Conservation (phyloP, 1,140 invertebrate species). For the Centruroides sculpturatus region DNA sequence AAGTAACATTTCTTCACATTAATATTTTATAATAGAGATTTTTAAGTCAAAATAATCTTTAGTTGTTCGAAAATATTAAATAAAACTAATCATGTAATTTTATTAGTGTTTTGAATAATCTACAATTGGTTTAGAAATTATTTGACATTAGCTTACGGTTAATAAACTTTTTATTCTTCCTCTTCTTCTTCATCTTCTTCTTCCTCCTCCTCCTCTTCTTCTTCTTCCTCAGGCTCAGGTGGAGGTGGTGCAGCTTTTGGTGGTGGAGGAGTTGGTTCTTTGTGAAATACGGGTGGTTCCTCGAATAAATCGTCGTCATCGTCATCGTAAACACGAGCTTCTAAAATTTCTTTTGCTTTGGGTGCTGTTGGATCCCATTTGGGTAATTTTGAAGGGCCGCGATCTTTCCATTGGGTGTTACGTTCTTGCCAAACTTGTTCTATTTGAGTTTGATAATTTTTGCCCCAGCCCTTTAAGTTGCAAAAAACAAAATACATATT, state of each 20-base stretch:
- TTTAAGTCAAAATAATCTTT: no score
- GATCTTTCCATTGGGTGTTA: conserved; percentile 34
- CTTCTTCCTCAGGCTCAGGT: conserved; percentile 15
- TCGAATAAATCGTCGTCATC: conserved; percentile 23
- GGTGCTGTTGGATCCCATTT: conserved; percentile 19
- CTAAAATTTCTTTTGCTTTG: conserved; percentile 20
- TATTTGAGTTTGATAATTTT: no score
- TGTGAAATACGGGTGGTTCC: conserved; percentile 32
- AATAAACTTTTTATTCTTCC: conserved; percentile 4
- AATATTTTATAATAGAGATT: no score
- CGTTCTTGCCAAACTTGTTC: no score
- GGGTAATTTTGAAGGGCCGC: conserved; percentile 9
- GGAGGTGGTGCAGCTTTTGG: conserved; percentile 1
- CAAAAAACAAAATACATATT: no score
- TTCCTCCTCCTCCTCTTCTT: conserved; percentile 19
- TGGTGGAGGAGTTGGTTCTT: conserved; percentile 12
- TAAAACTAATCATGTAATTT: no score
- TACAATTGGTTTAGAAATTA: no score
- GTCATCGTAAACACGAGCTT: conserved; percentile 21
- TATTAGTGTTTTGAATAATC: no score
- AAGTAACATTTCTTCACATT: no score
- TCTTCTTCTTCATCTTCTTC: conserved; percentile 15
- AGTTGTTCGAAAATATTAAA: no score
- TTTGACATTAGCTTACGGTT: neutral
- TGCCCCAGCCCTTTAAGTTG: no score